Conservation (phyloP, 53 echinoderm and acorn worm species). For the Zoroaster sp. region DNA sequence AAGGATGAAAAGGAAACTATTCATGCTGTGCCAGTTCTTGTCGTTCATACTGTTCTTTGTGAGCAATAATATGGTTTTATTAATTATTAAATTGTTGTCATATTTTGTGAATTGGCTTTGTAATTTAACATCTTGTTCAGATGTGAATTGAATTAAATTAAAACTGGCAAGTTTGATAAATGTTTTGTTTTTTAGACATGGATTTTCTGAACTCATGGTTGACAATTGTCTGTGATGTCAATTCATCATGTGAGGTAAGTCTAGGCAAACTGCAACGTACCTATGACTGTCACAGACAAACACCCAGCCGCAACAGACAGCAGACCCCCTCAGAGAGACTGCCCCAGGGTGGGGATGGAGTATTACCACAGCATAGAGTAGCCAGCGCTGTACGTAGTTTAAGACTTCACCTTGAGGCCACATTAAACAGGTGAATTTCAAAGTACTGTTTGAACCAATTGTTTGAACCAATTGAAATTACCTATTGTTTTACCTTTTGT, state of each 20-base stretch:
- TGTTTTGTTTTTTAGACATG: not conserved
- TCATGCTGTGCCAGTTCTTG: too few relatives aligned
- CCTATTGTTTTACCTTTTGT: not conserved
- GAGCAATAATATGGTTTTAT: not conserved
- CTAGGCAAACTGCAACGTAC: constrained; percentile 44
- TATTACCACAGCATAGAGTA: not conserved
- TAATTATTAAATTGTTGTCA: not conserved
- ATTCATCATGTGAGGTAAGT: not conserved
- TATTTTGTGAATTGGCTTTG: not conserved
- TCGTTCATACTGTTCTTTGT: not conserved
- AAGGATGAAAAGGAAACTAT: too few relatives aligned
- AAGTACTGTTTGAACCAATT: not conserved
- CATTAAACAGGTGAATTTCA: constrained; percentile 60
- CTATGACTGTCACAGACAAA: constrained; percentile 56
- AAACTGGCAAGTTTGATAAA: too few relatives aligned
- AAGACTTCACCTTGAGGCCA: constrained; percentile 66
- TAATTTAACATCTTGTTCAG: too few relatives aligned
- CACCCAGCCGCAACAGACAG: not conserved
- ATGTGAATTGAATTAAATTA: too few relatives aligned
- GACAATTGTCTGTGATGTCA: not conserved
- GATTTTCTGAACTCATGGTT: not conserved
- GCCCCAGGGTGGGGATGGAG: not conserved
- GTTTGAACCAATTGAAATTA: too few relatives aligned
- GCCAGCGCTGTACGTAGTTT: constrained; percentile 67
- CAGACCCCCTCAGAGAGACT: not conserved